Conservation (phyloP, 2,797 vertebrate species). For the Podarcis lilfordi region DNA sequence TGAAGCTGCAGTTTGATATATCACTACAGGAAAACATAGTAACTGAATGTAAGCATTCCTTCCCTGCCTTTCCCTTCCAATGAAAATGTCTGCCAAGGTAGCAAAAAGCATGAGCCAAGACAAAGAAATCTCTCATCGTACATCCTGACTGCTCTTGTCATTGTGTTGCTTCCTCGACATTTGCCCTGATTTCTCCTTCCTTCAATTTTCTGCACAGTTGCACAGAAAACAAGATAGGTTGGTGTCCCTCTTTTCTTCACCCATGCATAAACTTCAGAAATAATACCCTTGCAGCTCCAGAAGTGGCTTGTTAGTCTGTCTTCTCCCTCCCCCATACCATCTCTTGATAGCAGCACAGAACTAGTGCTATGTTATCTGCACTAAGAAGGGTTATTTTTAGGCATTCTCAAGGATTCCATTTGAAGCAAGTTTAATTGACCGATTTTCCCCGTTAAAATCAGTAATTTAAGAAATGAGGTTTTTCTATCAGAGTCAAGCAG, state of each 20-base stretch:
- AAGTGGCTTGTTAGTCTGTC: rapidly evolving
- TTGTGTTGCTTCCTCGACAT: not conserved
- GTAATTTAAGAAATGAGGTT: not conserved
- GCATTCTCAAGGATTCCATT: not conserved
- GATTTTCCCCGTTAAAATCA: constrained; percentile 1
- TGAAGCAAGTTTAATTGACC: constrained; percentile 10
- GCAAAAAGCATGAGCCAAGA: not conserved
- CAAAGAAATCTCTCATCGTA: not conserved
- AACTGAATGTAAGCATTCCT: not conserved
- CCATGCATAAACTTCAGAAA: not conserved
- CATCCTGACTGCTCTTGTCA: rapidly evolving
- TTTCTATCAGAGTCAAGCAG: constrained; percentile 2
- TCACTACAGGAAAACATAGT: not conserved
- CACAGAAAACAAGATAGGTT: not conserved
- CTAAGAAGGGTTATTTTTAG: constrained; percentile 7
- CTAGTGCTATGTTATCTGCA: not conserved
- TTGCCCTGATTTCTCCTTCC: not conserved
- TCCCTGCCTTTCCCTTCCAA: not conserved
- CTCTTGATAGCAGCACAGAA: not conserved
- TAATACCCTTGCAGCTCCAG: not conserved
- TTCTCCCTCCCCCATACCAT: too few species aligned
- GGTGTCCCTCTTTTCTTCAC: not conserved
- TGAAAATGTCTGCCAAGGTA: rapidly evolving
- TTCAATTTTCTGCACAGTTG: not conserved
- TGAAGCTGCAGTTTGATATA: not conserved